Evolutionary conservation across 2,888 invertebrate genomes (phyloP), one percentile per base, ranked within the genome.

Genomic region (Ennomos erosarius): DNA sequence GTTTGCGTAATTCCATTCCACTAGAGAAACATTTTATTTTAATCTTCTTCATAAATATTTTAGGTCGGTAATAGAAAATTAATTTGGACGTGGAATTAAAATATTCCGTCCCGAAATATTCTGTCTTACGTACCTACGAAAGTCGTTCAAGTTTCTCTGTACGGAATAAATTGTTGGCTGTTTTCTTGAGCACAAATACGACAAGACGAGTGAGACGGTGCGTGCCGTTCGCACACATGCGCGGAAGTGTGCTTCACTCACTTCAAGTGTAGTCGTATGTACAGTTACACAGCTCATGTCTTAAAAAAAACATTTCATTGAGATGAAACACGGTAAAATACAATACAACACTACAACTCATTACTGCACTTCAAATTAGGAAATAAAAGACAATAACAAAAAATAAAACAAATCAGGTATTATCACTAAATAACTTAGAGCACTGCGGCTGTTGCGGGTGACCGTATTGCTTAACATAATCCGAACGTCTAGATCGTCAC

Each of bases 171-270:
- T 81, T 80, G 75, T 71, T 77, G 64, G 67, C 66, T 73, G 76
- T 82, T 79, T 81, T 79, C 78, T 78, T 72, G 76, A 79, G 75
- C 74, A 74, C 72, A 70, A 75, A 70, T 74, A 71, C 73, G 75
- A 72, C 70, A 75, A 71, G 77, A 48, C 76, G 82, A 75, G 84
- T 83, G 82, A 80, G 82, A 69, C 81, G 87, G 80, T 85, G 87
- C 85, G 87, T 87, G 76, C 70, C 70, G 71, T 70, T 73, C 77
- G 80, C 84, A 83, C 85, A 87, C 81, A 87, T 87, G 88, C 84
- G 79, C 81, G 88, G 87, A 89, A 88, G 87, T 88, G 79, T 72
- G 85, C 87, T 78, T 76, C 79, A 81, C 85, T 87, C 83, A 76
- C 81, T 85, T 68, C 39, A 44, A 42, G 53, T 16, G 38, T 56